Evolutionary conservation across 1,140 invertebrate genomes (phyloP), one percentile per base, ranked within the genome.

Genomic region (Aphidius gifuensis): DNA sequence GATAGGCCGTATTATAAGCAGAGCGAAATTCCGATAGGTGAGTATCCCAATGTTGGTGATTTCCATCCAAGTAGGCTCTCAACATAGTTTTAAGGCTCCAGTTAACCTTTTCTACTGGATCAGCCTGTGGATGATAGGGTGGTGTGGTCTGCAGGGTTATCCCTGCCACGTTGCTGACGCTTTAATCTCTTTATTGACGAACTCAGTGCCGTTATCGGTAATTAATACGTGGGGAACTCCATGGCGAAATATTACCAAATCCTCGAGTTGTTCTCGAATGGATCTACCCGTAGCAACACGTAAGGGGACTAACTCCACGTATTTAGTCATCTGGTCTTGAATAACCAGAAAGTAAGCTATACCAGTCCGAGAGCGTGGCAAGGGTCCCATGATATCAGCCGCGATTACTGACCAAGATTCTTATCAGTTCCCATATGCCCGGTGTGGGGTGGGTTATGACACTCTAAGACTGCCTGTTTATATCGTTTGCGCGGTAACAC

Each of bases 181-280:
- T 16, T 16, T 16, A 32, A 66, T 2, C 61, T 57, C 21, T 38
- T 50, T 57, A 39, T 73, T 71, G 39, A 62, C 68, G 60, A 82
- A 83, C 58, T 83, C 77, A 7, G 64, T 68, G 3, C 78, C 82
- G 60, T 80, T 79, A 61, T 84, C 80, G 39, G 74, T 66, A 0
- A 78, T 55, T 3, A 79, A 55, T 1, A 66, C 69, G 48, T 66
- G 55, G 5, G 76, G 77, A 8, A 70, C 58, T 21, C 76, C 75
- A 58, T 73, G 75, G 1, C 70, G 44, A 3, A 64, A 64, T 38
- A 78, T 65, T 4, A 79, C 64, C 7, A 63, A 38, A 1, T 76
- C 65, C 39, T 74, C 66, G 1, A 79, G 51, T 8, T 64, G 54
- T 49, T 66, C 62, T 32, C 23, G 23, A 3, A 32, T 32, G 6